phyloP scores from a whole-genome alignment of 64 coral and sea anemone species.

The Montipora efflorescens region DNA sequence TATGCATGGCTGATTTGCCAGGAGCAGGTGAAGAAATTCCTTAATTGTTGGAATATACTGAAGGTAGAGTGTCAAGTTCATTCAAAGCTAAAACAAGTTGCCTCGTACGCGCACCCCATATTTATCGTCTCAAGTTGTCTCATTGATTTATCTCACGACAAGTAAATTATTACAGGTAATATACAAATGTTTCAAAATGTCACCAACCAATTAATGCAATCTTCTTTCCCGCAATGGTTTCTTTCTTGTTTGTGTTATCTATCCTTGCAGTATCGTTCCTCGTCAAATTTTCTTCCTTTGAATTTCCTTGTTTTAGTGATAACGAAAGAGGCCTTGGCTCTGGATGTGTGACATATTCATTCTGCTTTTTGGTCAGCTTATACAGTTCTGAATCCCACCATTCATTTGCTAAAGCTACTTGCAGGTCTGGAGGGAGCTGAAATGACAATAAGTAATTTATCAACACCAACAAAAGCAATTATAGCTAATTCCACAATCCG shows the following conservation, averaged over 20 bases:
- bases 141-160: too few species aligned
- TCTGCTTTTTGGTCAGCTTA: slow-evolving; percentile 21
- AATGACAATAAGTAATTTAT: too few species aligned
- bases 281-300: background rate
- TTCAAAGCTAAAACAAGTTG: too few species aligned
- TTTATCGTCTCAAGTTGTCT: too few species aligned
- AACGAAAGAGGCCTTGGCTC: slow-evolving; percentile 5
- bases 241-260: background rate
- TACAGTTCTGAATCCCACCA: slow-evolving; percentile 21
- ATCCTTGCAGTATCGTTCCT: background rate
- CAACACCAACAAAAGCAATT: too few species aligned
- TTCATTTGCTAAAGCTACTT: background rate
- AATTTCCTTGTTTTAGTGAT: background rate
- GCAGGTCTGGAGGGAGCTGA: slow-evolving; percentile 23
- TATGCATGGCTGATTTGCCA: too few species aligned
- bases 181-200: background rate
- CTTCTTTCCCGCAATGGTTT: background rate
- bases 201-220: background rate
- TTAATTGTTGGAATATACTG: too few species aligned
- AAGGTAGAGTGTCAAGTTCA: too few species aligned
- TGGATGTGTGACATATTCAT: slow-evolving; percentile 33
- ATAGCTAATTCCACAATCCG: too few species aligned
- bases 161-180: too few species aligned
- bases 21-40: too few species aligned
- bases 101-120: too few species aligned